Percentiles rank a stretch among this genome's conserved stretches.
phyloP scores from a whole-genome alignment of 2,888 invertebrate species.

The Galerucella nymphaeae region DNA sequence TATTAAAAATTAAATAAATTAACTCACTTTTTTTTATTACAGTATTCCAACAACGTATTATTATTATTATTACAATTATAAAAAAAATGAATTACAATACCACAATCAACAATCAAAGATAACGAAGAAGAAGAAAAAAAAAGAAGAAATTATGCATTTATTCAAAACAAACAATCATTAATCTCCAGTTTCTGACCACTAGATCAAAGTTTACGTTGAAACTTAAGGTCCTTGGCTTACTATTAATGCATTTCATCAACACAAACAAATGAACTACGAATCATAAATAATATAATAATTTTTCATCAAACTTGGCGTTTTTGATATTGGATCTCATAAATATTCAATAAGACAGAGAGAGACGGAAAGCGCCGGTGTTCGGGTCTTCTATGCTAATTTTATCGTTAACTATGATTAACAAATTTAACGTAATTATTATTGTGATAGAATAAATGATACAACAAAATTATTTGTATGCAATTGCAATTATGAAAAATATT shows the following conservation, averaged over 20 bases:
- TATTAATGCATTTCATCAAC: slow-evolving; percentile 19
- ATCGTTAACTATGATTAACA: slow-evolving; percentile 37
- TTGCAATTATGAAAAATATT: too few species aligned
- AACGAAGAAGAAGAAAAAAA: neutral
- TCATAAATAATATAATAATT: slow-evolving; percentile 48
- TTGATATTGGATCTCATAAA: slow-evolving; percentile 55
- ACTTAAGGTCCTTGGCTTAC: slow-evolving; percentile 14
- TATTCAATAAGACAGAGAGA: slow-evolving; percentile 58
- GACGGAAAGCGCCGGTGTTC: slow-evolving; percentile 53
- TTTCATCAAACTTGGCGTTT: slow-evolving; percentile 52
- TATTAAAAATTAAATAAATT: too few species aligned
- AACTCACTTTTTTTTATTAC: neutral
- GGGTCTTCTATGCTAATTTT: slow-evolving; percentile 59
- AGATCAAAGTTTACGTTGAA: slow-evolving; percentile 16
- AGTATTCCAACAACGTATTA: neutral
- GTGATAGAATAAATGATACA: neutral
- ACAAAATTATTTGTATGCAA: neutral
- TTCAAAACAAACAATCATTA: neutral
- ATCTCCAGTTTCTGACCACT: slow-evolving; percentile 9
- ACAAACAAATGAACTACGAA: slow-evolving; percentile 29
- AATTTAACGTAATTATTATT: slow-evolving; percentile 9
- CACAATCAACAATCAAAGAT: neutral
- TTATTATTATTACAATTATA: neutral
- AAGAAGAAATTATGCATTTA: neutral
- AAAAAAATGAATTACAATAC: neutral